Evolutionary conservation across 2,888 invertebrate genomes (phyloP).

Genomic region (Mesorhabditis spiculigera): DNA sequence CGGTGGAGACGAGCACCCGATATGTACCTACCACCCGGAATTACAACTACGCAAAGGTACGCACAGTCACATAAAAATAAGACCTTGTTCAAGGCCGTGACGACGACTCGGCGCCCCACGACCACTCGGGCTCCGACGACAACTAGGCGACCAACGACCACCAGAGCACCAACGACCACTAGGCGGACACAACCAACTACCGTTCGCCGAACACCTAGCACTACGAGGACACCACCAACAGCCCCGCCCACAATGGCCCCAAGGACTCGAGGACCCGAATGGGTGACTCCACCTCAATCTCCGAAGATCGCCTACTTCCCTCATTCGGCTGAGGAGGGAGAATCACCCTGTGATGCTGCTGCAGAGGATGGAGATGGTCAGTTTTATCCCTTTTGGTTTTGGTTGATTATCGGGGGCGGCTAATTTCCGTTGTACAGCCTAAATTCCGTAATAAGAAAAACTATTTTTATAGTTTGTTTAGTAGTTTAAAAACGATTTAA

Average conservation of each 20-base stretch:
- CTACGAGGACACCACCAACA: neutral
- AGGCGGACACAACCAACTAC: neutral
- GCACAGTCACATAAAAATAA: too few species aligned
- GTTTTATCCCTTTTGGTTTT: neutral
- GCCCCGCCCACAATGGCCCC: neutral
- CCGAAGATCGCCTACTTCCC: constrained; percentile 2
- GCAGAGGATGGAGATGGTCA: constrained; percentile 3
- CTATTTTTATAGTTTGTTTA: too few species aligned
- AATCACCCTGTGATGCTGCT: constrained; percentile 5
- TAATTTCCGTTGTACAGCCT: too few species aligned
- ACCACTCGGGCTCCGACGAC: neutral
- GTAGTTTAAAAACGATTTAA: too few species aligned
- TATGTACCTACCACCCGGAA: neutral
- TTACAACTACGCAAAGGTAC: neutral
- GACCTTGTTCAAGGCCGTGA: neutral
- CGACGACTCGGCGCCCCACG: neutral
- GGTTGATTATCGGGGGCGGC: too few species aligned
- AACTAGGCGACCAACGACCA: neutral
- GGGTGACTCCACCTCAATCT: neutral
- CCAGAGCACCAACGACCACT: neutral
- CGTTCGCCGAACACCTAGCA: neutral
- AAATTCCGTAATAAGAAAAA: too few species aligned
- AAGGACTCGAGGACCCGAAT: constrained; percentile 2
- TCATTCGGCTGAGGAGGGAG: neutral
- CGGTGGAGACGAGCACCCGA: neutral